A percentile compares a stretch with the other conserved stretches of the same genome.
Evolutionary conservation across 92 coral and sea anemone genomes (phyloP).

Genomic region (Parazoanthus darwini): DNA sequence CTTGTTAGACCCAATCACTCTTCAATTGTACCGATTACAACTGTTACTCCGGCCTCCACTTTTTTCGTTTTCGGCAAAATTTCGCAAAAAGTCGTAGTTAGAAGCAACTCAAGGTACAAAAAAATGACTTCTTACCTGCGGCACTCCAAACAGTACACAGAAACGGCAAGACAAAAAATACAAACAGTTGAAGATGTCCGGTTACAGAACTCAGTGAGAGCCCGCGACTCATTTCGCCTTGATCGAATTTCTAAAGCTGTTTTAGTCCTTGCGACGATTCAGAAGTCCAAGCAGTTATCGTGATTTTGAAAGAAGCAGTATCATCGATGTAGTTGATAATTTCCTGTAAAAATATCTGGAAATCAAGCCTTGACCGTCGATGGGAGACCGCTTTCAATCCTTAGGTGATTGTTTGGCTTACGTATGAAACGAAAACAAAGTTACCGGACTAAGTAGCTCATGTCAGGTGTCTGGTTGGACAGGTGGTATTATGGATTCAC

Average conservation of each 20-base stretch:
- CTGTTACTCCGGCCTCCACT: neutral
- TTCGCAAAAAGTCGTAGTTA: neutral
- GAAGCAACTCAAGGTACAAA: neutral
- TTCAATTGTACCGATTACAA: constrained; percentile 16
- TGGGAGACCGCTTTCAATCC: constrained; percentile 22
- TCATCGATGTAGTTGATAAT: neutral
- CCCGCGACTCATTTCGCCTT: constrained; percentile 19
- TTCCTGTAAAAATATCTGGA: neutral
- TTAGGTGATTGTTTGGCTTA: constrained; percentile 17
- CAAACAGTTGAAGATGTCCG: constrained; percentile 5
- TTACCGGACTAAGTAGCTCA: constrained; percentile 21
- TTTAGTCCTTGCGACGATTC: neutral
- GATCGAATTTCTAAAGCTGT: neutral
- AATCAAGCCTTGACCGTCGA: neutral
- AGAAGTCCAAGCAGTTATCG: neutral
- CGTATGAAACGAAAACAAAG: constrained; percentile 42
- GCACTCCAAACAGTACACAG: constrained; percentile 2
- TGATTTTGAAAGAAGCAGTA: neutral
- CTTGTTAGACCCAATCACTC: constrained; percentile 19
- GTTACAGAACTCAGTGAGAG: constrained; percentile 11
- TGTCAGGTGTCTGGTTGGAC: constrained; percentile 33
- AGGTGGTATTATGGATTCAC: constrained; percentile 19
- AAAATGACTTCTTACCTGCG: neutral
- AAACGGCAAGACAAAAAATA: constrained; percentile 2
- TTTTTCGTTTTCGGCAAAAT: neutral